Evolutionary conservation across 2,797 vertebrate genomes (phyloP), one percentile per base, ranked within the genome.

Genomic region (Sternotherus odoratus): DNA sequence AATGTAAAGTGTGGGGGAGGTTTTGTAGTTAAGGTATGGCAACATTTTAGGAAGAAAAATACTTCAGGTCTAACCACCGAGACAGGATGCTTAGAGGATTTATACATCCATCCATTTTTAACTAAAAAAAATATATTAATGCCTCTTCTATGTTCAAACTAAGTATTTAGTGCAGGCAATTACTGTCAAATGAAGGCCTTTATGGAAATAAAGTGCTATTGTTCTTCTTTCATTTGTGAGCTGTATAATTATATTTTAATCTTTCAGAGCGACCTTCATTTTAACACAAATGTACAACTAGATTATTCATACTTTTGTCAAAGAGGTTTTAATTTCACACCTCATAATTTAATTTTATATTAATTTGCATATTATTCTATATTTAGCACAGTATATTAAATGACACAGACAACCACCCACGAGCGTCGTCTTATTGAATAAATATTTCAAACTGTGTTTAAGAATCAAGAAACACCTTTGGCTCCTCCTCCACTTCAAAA

Each of bases 131-230:
- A n/a, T n/a, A 90, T 36, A 90, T 17, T 79, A 90, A 92, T 86
- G 46, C 79, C 82, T 89, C 36, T 57, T 80, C 85, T 8, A 1
- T 2, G 9, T 93, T 87, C 82, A 85, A 53, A 91, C 12, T 56
- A 57, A 91, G 87, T 19, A 60, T 69, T 91, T 95, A 93, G 90
- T 93, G 86, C 91, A 91, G 85, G 85, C 83, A 87, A 88, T 94
- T 77, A 95, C 21, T 39, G n/a, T 51, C 33, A 83, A 95, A 91
- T 26, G 36, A 93, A 94, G 86, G 82, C 33, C 77, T 23, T 87
- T 51, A 77, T 92, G 86, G 94, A 96, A 94, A 97, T 97, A 98
- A 97, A 97, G 96, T 97, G 97, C 97, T 93, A 63, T 95, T 94
- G 92, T 85, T 92, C 97, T 95, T 51, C 74, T 95, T 91, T 96